Evolutionary conservation across 2,888 invertebrate genomes (phyloP).

Genomic region (Lochmaea crataegi): DNA sequence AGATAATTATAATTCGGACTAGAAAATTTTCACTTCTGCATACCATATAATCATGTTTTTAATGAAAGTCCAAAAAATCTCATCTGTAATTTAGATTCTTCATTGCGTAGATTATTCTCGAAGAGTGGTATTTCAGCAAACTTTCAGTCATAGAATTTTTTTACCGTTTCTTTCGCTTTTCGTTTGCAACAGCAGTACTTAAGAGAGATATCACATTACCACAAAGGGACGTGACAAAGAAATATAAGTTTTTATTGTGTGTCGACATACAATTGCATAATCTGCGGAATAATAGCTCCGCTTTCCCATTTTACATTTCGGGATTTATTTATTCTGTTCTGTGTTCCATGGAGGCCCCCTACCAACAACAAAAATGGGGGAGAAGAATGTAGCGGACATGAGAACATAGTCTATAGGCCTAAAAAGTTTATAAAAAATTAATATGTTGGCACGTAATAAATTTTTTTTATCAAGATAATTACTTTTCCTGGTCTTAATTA

Average conservation of each 20-base stretch:
- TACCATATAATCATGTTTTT: no score
- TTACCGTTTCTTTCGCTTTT: conserved; percentile 49
- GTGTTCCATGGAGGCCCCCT: conserved; percentile 42
- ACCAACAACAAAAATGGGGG: conserved; percentile 47
- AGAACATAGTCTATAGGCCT: conserved; percentile 30
- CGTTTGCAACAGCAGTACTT: conserved; percentile 52
- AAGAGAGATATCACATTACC: conserved; percentile 61
- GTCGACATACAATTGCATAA: conserved; percentile 64
- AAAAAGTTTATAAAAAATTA: not conserved
- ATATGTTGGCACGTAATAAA: no score
- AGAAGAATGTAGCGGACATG: conserved; percentile 46
- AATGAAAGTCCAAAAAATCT: no score
- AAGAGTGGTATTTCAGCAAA: not conserved
- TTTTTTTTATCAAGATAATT: no score
- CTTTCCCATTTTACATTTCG: conserved; percentile 62
- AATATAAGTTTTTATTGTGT: conserved; percentile 63
- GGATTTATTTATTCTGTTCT: conserved; percentile 62
- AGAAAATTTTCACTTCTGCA: no score
- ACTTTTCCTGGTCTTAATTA: no score
- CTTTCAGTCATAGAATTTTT: conserved; percentile 14
- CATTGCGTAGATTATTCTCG: not conserved
- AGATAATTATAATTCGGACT: no score
- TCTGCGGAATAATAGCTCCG: conserved; percentile 61
- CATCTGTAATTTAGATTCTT: not conserved
- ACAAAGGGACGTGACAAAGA: conserved; percentile 61